Base-by-base conservation (phyloP, 2,888 invertebrate genomes). In the Caenorhabditis virilis region DNA sequence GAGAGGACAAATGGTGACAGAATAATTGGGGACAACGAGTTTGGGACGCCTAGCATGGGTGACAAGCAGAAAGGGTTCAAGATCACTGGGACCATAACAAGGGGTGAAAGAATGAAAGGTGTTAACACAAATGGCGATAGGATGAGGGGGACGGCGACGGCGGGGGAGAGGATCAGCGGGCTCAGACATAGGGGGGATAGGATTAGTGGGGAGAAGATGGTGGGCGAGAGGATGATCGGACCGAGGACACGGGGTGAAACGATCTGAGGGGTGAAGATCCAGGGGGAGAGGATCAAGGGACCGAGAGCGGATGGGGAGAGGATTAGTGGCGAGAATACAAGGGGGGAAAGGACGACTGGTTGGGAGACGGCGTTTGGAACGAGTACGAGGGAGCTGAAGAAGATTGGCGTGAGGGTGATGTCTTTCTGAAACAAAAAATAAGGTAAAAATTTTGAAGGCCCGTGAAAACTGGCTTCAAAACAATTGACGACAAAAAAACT, bases 1-100 rank as follows among this genome's bases (percentile, higher is more conserved):
- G 73, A 67, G 7, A 72, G 30, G 2, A 73, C 63, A 51, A 74
- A 75, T 3, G 75, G 75, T 1, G 72, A 68, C 15, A 75, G 51
- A 18, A 74, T 60, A 33, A 74, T 15, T 11, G 69, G 72, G 22
- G 66, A 39, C 15, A 72, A 35, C 7, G 49, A 22, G 25, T 60
- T 63, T 7, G 72, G 72, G 11, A 58, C 47, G 0, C 57, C 50
- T 30, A 72, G 66, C 36, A 72, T 64, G 0, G 76, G 74, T n/a
- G 66, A 66, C 2, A 76, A 41, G 0, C 52, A 54, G 43, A 68
- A 69, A 1, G 70, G 70, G 11, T 63, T 57, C 9, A 73, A 46
- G 22, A 73, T 67, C 11, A 71, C 41, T 1, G 71, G 70, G 15
- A 62, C 42, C 47, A 73, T 27, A 15, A 57, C 73, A 0, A 58